phyloP scores from a whole-genome alignment of 2,888 invertebrate genomes.

The Drosophila anomalata region DNA sequence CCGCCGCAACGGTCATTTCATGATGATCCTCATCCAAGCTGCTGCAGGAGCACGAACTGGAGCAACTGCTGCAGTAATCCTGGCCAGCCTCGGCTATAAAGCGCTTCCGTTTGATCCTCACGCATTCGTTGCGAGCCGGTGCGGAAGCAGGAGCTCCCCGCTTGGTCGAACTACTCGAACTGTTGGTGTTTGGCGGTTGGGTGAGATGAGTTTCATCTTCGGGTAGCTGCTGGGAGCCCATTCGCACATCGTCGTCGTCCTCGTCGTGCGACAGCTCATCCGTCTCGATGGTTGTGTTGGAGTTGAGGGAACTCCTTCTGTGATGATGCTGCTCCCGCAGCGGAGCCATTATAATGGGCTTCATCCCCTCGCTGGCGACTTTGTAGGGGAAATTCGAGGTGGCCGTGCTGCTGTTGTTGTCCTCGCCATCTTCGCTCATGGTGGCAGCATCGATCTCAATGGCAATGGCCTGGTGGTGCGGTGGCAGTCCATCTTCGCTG shows the following conservation, averaged over 20 bases:
- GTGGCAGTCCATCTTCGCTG: constrained; percentile 65
- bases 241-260: constrained; percentile 66
- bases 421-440: constrained; percentile 62
- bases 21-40: constrained; percentile 73
- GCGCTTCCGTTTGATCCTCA: constrained; percentile 80
- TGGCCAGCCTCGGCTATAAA: constrained; percentile 71
- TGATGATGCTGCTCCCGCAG: constrained; percentile 63
- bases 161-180: constrained; percentile 62
- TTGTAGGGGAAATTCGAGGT: constrained; percentile 81
- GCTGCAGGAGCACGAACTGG: constrained; percentile 81
- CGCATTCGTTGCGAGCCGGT: constrained; percentile 73
- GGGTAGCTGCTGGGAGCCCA: constrained; percentile 49
- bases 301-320: constrained; percentile 69
- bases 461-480: constrained; percentile 69
- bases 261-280: constrained; percentile 75
- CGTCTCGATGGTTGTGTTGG: constrained; percentile 78
- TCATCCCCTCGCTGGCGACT: constrained; percentile 68
- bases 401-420: constrained; percentile 80
- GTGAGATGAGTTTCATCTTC: constrained; percentile 63
- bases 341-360: constrained; percentile 74
- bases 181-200: constrained; percentile 41
- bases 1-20: constrained; percentile 71
- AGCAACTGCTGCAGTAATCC: constrained; percentile 79
- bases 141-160: constrained; percentile 53
- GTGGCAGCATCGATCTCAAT: constrained; percentile 83